Evolutionary conservation across 2,888 invertebrate species (phyloP).

Genomic region (Mimas tiliae): DNA sequence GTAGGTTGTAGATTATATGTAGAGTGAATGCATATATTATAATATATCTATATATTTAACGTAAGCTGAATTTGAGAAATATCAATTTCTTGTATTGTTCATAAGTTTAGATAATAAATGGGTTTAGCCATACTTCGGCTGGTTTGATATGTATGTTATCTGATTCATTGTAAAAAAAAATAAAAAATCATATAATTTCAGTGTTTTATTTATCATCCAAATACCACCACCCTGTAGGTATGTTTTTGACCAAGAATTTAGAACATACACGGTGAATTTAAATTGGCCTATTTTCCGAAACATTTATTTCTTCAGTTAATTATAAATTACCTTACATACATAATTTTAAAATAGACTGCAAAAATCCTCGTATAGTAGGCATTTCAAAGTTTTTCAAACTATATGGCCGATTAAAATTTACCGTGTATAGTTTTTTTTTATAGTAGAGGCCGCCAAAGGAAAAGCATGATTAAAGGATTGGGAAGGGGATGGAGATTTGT

Average conservation of each 20-base stretch:
- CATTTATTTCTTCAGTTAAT: no score
- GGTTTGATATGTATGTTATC: slow-evolving; percentile 85
- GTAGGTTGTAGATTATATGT: slow-evolving; percentile 84
- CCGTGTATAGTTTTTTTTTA: no score
- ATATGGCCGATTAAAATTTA: no score
- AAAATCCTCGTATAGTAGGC: no score
- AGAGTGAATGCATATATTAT: slow-evolving; percentile 83
- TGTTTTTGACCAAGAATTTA: neutral
- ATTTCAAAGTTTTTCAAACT: no score
- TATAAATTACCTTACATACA: no score
- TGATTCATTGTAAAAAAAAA: slow-evolving; percentile 83
- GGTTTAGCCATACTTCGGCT: slow-evolving; percentile 85
- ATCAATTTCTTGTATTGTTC: slow-evolving; percentile 85
- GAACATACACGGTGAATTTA: no score
- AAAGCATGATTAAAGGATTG: no score
- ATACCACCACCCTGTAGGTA: slow-evolving; percentile 24
- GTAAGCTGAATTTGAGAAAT: slow-evolving; percentile 84
- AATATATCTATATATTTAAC: slow-evolving; percentile 83
- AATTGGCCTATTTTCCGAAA: no score
- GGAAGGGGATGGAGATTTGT: no score
- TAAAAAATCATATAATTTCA: slow-evolving; percentile 67
- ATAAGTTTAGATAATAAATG: slow-evolving; percentile 85
- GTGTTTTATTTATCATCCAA: slow-evolving; percentile 67
- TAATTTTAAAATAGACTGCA: no score
- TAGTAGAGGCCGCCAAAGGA: no score